Conservation (phyloP, 2,113 vertebrate genomes). For the Dasypus novemcinctus region DNA sequence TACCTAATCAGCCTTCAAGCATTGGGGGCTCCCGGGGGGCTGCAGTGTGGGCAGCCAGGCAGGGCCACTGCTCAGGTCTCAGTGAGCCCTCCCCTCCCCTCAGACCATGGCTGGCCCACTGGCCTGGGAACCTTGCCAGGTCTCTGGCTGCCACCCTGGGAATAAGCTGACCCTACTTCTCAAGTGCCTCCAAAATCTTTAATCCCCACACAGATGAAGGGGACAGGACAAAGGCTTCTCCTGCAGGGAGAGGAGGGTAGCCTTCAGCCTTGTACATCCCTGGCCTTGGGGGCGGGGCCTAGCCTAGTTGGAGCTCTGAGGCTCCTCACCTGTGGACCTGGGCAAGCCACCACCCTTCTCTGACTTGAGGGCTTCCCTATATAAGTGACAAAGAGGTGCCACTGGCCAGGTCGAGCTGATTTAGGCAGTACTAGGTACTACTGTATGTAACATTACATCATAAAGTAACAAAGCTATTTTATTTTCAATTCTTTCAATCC, state of each 20-base stretch:
- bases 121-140: neutral
- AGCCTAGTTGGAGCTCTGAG: neutral
- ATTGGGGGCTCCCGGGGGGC: neutral
- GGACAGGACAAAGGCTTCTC: neutral
- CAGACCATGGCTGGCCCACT: neutral
- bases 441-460: neutral
- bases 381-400: neutral
- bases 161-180: neutral
- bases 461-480: neutral
- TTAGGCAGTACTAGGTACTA: neutral
- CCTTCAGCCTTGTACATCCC: neutral
- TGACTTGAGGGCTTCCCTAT: neutral
- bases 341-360: neutral
- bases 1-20: fast-evolving
- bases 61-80: neutral
- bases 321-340: neutral
- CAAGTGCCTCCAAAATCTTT: neutral
- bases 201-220: neutral
- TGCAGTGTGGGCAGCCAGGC: neutral
- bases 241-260: neutral
- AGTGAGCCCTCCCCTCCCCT: neutral
- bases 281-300: fast-evolving
- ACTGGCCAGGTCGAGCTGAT: neutral
- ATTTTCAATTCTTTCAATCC: neutral
- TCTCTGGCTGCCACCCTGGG: neutral